Conservation (phyloP, 1,140 invertebrate genomes). For the Trichonephila inaurata region DNA sequence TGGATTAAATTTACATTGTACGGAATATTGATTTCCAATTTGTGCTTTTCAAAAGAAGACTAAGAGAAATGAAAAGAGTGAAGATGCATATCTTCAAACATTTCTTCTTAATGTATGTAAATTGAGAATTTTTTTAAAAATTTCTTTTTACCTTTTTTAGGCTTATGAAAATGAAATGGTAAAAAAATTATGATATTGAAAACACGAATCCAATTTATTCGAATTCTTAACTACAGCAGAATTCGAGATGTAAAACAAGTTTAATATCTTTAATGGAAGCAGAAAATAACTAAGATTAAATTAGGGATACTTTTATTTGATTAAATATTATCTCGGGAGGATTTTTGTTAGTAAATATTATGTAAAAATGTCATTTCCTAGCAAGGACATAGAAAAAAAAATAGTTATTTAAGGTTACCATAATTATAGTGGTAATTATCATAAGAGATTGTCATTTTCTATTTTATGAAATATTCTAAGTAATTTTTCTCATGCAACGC, state of each 20-base stretch:
- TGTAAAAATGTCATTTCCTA: neutral
- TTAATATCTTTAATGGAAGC: slow-evolving; percentile 30
- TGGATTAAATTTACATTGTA: slow-evolving; percentile 28
- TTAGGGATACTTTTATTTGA: slow-evolving; percentile 8
- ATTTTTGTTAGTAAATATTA: neutral
- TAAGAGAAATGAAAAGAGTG: neutral
- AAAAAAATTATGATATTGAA: slow-evolving; percentile 5
- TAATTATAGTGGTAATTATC: neutral
- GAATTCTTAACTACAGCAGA: neutral
- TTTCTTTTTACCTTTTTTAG: neutral
- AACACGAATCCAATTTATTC: slow-evolving; percentile 37
- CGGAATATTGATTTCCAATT: slow-evolving; percentile 55
- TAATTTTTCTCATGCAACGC: too few species aligned
- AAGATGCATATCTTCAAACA: slow-evolving; percentile 48
- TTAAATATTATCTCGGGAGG: neutral
- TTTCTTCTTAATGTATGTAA: slow-evolving; percentile 27
- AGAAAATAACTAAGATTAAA: neutral
- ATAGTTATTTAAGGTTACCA: neutral
- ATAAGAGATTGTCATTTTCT: neutral
- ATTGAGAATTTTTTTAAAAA: slow-evolving; percentile 33
- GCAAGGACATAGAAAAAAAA: neutral
- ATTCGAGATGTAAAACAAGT: slow-evolving; percentile 13
- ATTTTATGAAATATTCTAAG: neutral
- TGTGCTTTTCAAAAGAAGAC: neutral
- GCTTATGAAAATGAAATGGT: neutral